Base-by-base conservation (phyloP, 2,888 invertebrate species). In the Operophtera brumata region DNA sequence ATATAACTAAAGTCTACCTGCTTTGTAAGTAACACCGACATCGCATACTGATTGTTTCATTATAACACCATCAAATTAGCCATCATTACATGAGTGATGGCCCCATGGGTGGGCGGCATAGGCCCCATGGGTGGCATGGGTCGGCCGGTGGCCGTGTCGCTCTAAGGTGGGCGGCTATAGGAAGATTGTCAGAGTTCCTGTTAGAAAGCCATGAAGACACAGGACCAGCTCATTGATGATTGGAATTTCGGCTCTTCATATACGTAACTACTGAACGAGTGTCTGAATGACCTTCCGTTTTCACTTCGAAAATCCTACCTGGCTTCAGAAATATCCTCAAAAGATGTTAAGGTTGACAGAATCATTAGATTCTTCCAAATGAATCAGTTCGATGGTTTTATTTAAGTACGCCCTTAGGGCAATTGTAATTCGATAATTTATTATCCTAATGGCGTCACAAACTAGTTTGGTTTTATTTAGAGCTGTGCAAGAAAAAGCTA, bases 21-120 rank as follows among this genome's bases (percentile, higher is more conserved):
- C 30, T 28, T 6, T 28, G 28, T 28, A 30, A 30, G 30, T 36
- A 13, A 42, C 13, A 46, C 28, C 10, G 30, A 8, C 30, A 47
- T 51, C 8, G 75, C 71, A 78, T 78, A 73, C 65, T 69, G 57
- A 78, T 71, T 44, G 62, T 64, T 64, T 55, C 39, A 71, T 78
- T 72, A 71, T 39, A 54, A 47, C 36, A 50, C 48, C 52, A 39
- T 61, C 49, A 50, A 59, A 51, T 51, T 30, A 41, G 32, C 43
- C 20, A 43, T 47, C 34, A 9, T 12, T 10, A 41, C 45, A 45
- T 47, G 39, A 43, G 32, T 10, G 32, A 55, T 37, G 40, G 54
- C 41, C 61, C 62, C 57, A 49, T 13, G 54, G 36, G 35, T 30
- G 30, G 12, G 13, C 12, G 8, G 34, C 25, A 20, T 50, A 42